Evolutionary conservation across 1,140 invertebrate genomes (phyloP).

Genomic region (Schlechtendalia chinensis): DNA sequence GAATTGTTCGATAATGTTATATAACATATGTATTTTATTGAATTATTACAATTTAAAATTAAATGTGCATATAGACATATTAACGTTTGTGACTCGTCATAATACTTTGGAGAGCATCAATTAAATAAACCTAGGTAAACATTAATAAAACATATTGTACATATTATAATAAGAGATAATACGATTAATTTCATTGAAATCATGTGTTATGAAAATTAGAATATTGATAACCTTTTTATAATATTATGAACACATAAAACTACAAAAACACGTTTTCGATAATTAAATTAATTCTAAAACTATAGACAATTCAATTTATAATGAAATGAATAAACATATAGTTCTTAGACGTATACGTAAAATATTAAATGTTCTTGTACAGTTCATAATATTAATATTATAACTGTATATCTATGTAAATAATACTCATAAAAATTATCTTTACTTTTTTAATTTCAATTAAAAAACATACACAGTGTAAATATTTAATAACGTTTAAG

Average conservation of each 20-base stretch:
- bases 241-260: not conserved
- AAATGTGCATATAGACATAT: not conserved
- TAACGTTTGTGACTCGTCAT: not conserved
- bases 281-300: not conserved
- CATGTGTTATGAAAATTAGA: not conserved
- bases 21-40: no score
- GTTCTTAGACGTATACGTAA: not conserved
- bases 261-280: not conserved
- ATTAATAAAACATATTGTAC: not conserved
- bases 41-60: not conserved
- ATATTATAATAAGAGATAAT: not conserved
- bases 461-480: no score
- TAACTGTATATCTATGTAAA: not conserved
- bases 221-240: conserved; percentile 3
- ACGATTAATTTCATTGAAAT: not conserved
- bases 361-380: not conserved
- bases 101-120: not conserved
- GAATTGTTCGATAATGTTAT: no score
- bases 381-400: not conserved
- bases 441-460: no score
- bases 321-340: not conserved
- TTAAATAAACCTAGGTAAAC: not conserved
- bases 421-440: no score
- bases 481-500: no score
- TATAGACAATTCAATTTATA: not conserved